A percentile compares a stretch with the other conserved stretches of the same genome.
phyloP scores from a whole-genome alignment of 1,140 invertebrate genomes.

The Plectus sambesii region DNA sequence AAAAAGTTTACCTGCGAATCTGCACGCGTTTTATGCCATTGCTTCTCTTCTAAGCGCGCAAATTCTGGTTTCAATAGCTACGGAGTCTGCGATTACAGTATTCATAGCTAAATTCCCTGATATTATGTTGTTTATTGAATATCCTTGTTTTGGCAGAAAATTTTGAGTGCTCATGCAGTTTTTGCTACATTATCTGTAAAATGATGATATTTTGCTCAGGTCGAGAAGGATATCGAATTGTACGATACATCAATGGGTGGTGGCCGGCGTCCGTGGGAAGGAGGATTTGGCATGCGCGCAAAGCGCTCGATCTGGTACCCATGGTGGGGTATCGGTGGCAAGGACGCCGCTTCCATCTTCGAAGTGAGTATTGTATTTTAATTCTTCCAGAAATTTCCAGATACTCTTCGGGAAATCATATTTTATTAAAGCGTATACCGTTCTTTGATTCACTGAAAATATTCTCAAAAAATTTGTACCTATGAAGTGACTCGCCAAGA shows the following conservation, averaged over 20 bases:
- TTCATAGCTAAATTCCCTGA: neutral
- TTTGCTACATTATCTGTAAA: constrained; percentile 4
- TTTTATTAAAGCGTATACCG: neutral
- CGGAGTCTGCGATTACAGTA: too few relatives aligned
- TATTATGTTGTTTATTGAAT: neutral
- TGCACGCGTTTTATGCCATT: too few relatives aligned
- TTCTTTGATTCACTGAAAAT: too few relatives aligned
- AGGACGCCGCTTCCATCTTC: constrained; percentile 41
- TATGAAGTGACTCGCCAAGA: too few relatives aligned
- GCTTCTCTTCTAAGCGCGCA: too few relatives aligned
- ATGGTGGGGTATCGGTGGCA: constrained; percentile 42
- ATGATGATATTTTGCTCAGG: constrained; percentile 16
- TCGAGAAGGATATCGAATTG: constrained; percentile 40
- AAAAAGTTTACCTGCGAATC: too few relatives aligned
- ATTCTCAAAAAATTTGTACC: too few relatives aligned
- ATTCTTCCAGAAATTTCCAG: neutral
- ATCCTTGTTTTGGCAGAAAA: constrained; percentile 1
- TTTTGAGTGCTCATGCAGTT: neutral
- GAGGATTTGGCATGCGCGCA: constrained; percentile 14
- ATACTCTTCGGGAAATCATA: neutral
- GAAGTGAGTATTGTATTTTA: constrained; percentile 23
- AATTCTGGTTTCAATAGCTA: neutral
- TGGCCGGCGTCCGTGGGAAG: constrained; percentile 24
- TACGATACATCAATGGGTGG: constrained; percentile 35
- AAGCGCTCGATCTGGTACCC: constrained; percentile 39